A percentile compares a stretch with the other conserved stretches of the same genome.
Conservation (phyloP, 2,797 vertebrate species). For the Adelosebastes latens region DNA sequence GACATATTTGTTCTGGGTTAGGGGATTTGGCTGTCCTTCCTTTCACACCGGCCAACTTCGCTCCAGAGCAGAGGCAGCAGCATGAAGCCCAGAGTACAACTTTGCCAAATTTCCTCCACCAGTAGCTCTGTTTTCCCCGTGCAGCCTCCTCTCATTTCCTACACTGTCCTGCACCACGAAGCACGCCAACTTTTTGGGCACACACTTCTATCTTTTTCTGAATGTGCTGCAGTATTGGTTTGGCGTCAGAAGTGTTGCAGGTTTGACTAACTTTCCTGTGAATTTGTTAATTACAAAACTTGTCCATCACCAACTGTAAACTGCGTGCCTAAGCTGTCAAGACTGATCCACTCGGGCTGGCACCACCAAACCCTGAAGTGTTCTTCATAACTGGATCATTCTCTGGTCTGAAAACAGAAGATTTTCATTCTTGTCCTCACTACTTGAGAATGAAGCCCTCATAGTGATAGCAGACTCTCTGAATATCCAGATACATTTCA, state of each 20-base stretch:
- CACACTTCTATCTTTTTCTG: background rate
- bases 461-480: background rate
- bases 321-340: background rate
- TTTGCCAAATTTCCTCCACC: slow-evolving; percentile 64
- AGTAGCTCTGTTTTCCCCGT: slow-evolving; percentile 45
- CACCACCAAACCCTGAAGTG: background rate
- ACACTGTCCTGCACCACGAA: slow-evolving; percentile 29
- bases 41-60: slow-evolving; percentile 51
- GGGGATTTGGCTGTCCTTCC: slow-evolving; percentile 70
- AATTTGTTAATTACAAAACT: slow-evolving; percentile 5
- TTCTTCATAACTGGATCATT: background rate
- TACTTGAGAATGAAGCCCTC: background rate
- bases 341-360: background rate
- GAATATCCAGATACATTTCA: background rate
- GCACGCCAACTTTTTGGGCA: slow-evolving; percentile 35
- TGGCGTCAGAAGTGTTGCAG: background rate
- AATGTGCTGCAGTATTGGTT: slow-evolving; percentile 16
- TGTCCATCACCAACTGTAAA: background rate
- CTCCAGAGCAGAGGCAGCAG: slow-evolving; percentile 68
- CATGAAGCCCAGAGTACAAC: slow-evolving; percentile 52
- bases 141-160: slow-evolving; percentile 41
- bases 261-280: slow-evolving; percentile 11
- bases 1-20: slow-evolving; percentile 63
- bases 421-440: background rate
- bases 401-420: background rate